These are phyloP conservation scores for Blera fallax DNA, from an alignment of 2,888 invertebrate genomes.

Conservation along the genomic window DNA sequence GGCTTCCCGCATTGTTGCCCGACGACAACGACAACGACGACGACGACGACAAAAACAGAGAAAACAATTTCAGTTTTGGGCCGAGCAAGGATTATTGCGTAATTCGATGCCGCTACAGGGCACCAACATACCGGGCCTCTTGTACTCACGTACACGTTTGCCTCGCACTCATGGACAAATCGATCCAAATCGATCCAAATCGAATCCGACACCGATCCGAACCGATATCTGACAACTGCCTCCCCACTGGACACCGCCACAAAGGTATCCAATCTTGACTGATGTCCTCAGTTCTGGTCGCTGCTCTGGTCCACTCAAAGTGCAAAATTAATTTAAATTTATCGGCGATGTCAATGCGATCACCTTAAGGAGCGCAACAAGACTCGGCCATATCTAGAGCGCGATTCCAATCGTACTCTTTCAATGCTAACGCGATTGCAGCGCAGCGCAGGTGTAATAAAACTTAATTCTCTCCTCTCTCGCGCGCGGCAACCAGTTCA, in stretches of 20 bases:
- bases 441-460: conserved; percentile 57
- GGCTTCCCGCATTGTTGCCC: conserved; percentile 69
- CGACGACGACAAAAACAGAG: conserved; percentile 25
- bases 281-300: conserved; percentile 48
- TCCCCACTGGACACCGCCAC: neutral
- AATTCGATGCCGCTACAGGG: conserved; percentile 54
- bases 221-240: neutral
- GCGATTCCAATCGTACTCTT: conserved; percentile 37
- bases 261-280: conserved; percentile 13
- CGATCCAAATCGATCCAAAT: conserved; percentile 41
- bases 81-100: conserved; percentile 67
- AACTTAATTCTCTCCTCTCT: conserved; percentile 65
- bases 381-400: conserved; percentile 57
- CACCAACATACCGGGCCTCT: conserved; percentile 42
- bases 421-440: conserved; percentile 5
- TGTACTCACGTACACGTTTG: conserved; percentile 1
- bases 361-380: conserved; percentile 55
- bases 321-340: conserved; percentile 71
- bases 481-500: conserved; percentile 35
- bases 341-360: conserved; percentile 64
- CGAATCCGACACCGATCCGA: neutral
- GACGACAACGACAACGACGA: conserved; percentile 10
- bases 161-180: conserved; percentile 52
- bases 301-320: conserved; percentile 24
- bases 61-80: conserved; percentile 59